Evolutionary conservation across 2,113 vertebrate genomes (phyloP).

Genomic region (Bothrops jararaca): DNA sequence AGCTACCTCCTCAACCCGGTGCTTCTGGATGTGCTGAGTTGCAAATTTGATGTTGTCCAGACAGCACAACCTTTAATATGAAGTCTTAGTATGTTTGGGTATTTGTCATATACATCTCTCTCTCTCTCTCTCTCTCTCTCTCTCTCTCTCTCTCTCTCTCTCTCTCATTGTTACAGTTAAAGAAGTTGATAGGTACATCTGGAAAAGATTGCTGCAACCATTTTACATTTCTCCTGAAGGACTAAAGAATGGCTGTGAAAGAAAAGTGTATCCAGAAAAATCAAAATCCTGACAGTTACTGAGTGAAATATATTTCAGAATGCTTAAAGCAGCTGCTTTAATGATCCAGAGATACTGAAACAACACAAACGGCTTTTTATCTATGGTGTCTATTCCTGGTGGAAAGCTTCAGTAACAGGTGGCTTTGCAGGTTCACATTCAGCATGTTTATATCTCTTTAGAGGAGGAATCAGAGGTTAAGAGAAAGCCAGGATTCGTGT

Average conservation of each 20-base stretch:
- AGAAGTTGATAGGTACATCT: background rate
- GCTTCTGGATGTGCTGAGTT: no score
- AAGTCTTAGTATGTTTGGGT: no score
- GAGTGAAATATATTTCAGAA: background rate
- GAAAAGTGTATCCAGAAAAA: accelerated
- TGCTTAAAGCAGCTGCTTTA: accelerated
- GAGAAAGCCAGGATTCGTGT: no score
- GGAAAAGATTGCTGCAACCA: background rate
- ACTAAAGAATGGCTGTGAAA: background rate
- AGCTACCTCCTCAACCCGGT: no score
- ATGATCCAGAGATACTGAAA: background rate
- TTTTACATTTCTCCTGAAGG: background rate
- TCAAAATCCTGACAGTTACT: background rate
- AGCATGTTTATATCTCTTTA: background rate
- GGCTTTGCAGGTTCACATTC: background rate
- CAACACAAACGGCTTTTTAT: background rate
- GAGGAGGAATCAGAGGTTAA: no score
- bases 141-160: background rate
- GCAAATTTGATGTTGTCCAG: no score
- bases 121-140: no score
- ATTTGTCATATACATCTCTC: no score
- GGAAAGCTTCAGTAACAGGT: background rate
- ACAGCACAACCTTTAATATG: no score
- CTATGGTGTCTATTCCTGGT: background rate
- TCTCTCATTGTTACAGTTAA: background rate